Evolutionary conservation across 2,113 vertebrate genomes (phyloP).

Genomic region (Tragelaphus strepsiceros): DNA sequence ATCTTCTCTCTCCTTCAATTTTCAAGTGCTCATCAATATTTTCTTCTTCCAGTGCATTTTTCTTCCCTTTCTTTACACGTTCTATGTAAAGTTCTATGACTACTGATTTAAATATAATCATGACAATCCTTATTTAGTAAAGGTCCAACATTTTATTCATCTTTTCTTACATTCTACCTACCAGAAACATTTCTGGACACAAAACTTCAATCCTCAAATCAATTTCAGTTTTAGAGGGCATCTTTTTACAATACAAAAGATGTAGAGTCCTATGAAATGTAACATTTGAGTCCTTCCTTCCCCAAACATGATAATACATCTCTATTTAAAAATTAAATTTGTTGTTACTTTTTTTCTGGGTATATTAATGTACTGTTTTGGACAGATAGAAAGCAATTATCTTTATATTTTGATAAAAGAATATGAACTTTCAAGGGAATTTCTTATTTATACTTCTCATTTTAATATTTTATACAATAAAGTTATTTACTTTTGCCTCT

Average conservation of each 20-base stretch:
- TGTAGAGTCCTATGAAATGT: neutral
- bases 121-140: neutral
- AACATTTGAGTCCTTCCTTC: neutral
- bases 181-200: neutral
- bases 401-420: neutral
- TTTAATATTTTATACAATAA: neutral
- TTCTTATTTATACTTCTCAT: neutral
- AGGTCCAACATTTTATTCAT: neutral
- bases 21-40: neutral
- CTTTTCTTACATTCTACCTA: neutral
- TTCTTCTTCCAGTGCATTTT: neutral
- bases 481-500: neutral
- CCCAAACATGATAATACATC: neutral
- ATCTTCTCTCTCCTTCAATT: neutral
- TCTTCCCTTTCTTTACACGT: neutral
- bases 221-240: neutral
- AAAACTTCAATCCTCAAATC: neutral
- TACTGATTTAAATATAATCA: neutral
- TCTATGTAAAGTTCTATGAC: neutral
- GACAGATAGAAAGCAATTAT: neutral
- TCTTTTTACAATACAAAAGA: neutral
- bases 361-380: neutral
- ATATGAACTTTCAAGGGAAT: neutral
- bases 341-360: neutral
- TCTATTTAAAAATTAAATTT: neutral